These are phyloP conservation scores for Alethe castanea DNA, from an alignment of 2,113 vertebrate species.

Conservation along the genomic window DNA sequence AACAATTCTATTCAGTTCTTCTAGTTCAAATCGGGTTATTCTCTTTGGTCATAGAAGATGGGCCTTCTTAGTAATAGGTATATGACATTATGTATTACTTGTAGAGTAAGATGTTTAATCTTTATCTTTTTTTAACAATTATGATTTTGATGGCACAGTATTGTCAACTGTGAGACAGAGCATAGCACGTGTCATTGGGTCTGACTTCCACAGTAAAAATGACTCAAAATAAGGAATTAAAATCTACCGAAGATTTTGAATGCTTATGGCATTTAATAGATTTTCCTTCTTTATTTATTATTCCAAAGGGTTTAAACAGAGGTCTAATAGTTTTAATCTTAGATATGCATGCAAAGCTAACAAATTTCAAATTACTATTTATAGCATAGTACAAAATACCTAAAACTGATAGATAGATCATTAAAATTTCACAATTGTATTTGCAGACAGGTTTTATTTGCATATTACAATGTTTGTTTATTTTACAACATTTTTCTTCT, in stretches of 20 bases:
- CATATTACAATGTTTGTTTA: neutral
- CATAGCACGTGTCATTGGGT: neutral
- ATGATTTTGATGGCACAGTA: slow-evolving; percentile 56
- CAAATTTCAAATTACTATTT: neutral
- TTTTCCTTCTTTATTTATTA: neutral
- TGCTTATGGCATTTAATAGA: neutral
- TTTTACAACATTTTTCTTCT: neutral
- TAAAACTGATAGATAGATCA: neutral
- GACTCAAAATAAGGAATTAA: neutral
- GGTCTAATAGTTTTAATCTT: neutral
- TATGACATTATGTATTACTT: slow-evolving; percentile 68
- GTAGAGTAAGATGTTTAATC: slow-evolving; percentile 70
- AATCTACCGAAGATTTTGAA: neutral
- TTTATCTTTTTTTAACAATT: slow-evolving; percentile 47
- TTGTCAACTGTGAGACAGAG: slow-evolving; percentile 45
- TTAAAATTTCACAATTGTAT: neutral
- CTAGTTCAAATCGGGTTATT: slow-evolving; percentile 73
- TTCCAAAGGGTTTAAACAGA: neutral
- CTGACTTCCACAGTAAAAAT: slow-evolving; percentile 7
- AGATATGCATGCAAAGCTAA: neutral
- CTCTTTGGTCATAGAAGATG: slow-evolving; percentile 73
- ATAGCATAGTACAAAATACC: neutral
- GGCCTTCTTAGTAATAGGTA: slow-evolving; percentile 59
- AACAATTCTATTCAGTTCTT: slow-evolving; percentile 71
- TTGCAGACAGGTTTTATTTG: neutral